These are phyloP conservation scores for Syrphus vitripennis DNA, from an alignment of 2,888 invertebrate genomes.

Conservation along the genomic window DNA sequence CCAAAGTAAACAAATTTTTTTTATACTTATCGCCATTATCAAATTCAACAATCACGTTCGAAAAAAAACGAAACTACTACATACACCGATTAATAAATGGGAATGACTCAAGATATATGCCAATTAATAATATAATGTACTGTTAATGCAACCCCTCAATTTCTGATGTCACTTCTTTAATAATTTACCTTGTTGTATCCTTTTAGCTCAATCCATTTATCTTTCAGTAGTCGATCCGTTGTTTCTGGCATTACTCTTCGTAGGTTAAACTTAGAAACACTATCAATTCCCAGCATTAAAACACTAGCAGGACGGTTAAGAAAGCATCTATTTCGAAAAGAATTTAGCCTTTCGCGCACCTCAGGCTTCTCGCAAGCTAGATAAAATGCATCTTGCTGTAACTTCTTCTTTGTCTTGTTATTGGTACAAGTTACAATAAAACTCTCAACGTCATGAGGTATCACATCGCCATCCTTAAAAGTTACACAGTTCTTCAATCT, in stretches of 20 bases:
- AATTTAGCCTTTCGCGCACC: not conserved
- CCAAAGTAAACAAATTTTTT: too few relatives aligned
- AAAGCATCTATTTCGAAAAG: not conserved
- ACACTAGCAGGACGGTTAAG: conserved; percentile 82
- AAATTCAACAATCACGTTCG: too few relatives aligned
- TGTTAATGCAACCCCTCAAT: too few relatives aligned
- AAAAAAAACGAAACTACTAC: too few relatives aligned
- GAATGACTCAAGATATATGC: too few relatives aligned
- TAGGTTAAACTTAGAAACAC: conserved; percentile 90
- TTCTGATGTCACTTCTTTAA: too few relatives aligned
- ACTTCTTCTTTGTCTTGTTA: conserved; percentile 73
- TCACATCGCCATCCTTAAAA: conserved; percentile 74
- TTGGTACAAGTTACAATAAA: conserved; percentile 79
- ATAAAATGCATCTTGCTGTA: conserved; percentile 82
- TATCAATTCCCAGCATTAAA: conserved; percentile 91
- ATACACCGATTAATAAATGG: too few relatives aligned
- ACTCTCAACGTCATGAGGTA: conserved; percentile 74
- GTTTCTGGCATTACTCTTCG: conserved; percentile 88
- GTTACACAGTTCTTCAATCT: conserved; percentile 74
- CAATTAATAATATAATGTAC: too few relatives aligned
- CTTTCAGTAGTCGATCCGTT: conserved; percentile 84
- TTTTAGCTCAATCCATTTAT: conserved; percentile 86
- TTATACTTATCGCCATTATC: too few relatives aligned
- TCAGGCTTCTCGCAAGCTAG: conserved; percentile 82
- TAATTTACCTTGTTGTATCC: conserved; percentile 87